Evolutionary conservation across 1,140 invertebrate species (phyloP).

Genomic region (Bursaphelenchus mucronatus): DNA sequence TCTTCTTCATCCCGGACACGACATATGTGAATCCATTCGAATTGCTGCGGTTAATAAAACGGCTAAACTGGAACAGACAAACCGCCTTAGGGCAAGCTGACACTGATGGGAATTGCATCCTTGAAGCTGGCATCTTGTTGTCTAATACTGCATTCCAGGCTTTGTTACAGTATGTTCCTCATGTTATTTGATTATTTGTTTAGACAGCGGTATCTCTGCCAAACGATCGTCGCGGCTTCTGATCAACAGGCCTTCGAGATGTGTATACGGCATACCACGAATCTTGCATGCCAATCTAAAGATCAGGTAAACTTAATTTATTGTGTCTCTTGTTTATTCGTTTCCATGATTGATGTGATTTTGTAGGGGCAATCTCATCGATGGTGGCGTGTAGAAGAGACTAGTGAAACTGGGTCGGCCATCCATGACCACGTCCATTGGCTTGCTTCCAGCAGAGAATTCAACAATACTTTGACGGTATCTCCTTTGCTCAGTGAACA

Average conservation of each 20-base stretch:
- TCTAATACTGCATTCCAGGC: slow-evolving; percentile 52
- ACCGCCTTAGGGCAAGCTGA: slow-evolving; percentile 34
- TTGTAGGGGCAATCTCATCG: slow-evolving; percentile 30
- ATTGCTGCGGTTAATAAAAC: slow-evolving; percentile 34
- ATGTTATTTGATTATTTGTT: slow-evolving; percentile 22
- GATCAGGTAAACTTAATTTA: slow-evolving; percentile 19
- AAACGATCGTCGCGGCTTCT: slow-evolving; percentile 35
- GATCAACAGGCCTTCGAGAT: slow-evolving; percentile 56
- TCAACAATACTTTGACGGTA: slow-evolving; percentile 54
- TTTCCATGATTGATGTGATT: no score
- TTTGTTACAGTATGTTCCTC: slow-evolving; percentile 47
- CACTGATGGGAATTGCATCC: slow-evolving; percentile 35
- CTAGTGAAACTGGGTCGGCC: slow-evolving; percentile 46
- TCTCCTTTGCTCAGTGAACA: slow-evolving; percentile 53
- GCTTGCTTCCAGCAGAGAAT: slow-evolving; percentile 28
- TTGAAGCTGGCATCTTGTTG: slow-evolving; percentile 52
- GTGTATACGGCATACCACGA: slow-evolving; percentile 54
- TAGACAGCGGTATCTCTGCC: slow-evolving; percentile 52
- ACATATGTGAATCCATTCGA: slow-evolving; percentile 59
- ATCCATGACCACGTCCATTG: slow-evolving; percentile 40
- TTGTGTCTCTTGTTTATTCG: slow-evolving; percentile 1
- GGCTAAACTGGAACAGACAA: slow-evolving; percentile 49
- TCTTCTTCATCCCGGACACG: slow-evolving; percentile 53
- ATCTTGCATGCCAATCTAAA: slow-evolving; percentile 40
- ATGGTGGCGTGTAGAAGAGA: slow-evolving; percentile 48